phyloP scores from a whole-genome alignment of 2,888 invertebrate genomes.

The Ernsta delagoae region DNA sequence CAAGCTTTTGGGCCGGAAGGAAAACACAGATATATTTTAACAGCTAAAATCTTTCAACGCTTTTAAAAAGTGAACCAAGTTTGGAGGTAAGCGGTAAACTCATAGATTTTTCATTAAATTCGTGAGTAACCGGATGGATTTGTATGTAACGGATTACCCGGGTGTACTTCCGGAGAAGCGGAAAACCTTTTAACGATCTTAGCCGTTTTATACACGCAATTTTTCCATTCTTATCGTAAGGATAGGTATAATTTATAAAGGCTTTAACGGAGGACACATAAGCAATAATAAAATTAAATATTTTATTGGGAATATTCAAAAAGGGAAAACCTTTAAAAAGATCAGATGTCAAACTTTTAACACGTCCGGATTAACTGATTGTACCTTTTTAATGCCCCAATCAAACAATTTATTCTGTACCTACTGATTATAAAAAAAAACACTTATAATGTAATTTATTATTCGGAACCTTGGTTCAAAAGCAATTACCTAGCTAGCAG shows the following conservation, averaged over 20 bases:
- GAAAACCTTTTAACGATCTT: conserved; percentile 32
- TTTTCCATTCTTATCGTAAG: conserved; percentile 3
- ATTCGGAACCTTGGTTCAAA: not conserved
- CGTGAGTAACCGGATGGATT: conserved; percentile 27
- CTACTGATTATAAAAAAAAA: no score
- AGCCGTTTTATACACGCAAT: conserved; percentile 18
- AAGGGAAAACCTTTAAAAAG: no score
- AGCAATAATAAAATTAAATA: no score
- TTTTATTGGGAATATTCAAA: no score
- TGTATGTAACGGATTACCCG: conserved; percentile 30
- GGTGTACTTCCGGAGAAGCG: conserved; percentile 23
- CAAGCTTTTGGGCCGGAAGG: conserved; percentile 2
- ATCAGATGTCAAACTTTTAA: no score
- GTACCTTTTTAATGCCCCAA: no score
- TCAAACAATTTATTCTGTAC: no score
- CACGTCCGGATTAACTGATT: no score
- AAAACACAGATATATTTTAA: conserved; percentile 2
- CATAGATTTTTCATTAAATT: conserved; percentile 34
- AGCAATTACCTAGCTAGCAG: conserved; percentile 11
- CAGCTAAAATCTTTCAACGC: not conserved
- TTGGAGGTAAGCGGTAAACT: conserved; percentile 21
- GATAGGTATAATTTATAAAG: no score
- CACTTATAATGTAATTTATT: not conserved
- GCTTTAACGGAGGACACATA: no score
- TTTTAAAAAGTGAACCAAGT: conserved; percentile 15